A percentile compares a stretch with the other conserved stretches of the same genome.
phyloP scores from a whole-genome alignment of 2,888 invertebrate genomes.

The Galerucella pusilla region DNA sequence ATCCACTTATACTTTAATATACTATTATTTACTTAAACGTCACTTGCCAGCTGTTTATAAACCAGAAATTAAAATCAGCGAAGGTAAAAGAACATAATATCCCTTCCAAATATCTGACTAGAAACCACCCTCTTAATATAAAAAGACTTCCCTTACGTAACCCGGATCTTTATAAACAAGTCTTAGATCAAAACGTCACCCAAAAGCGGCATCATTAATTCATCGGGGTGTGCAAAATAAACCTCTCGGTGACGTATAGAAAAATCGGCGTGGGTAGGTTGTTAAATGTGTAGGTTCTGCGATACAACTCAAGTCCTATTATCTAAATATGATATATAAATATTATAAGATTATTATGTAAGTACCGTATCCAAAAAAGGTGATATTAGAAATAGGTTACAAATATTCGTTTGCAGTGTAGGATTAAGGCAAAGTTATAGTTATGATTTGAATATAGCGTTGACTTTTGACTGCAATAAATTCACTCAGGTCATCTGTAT shows the following conservation, averaged over 20 bases:
- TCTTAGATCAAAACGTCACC: neutral
- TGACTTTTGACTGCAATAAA: too few species aligned
- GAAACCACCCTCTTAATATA: too few species aligned
- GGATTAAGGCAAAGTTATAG: neutral
- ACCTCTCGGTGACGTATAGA: conserved; percentile 36
- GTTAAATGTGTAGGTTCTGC: conserved; percentile 36
- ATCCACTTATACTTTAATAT: too few species aligned
- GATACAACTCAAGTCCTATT: conserved; percentile 34
- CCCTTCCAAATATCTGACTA: too few species aligned
- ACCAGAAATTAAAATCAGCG: too few species aligned
- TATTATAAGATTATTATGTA: conserved; percentile 49
- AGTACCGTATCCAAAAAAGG: conserved; percentile 55
- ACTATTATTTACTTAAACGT: too few species aligned
- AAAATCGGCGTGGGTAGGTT: conserved; percentile 43
- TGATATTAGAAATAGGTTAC: conserved; percentile 52
- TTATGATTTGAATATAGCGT: too few species aligned
- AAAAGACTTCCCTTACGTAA: neutral
- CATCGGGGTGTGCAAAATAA: conserved; percentile 30
- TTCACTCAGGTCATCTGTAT: too few species aligned
- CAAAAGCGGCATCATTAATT: conserved; percentile 9
- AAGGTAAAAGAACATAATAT: too few species aligned
- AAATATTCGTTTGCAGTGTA: conserved; percentile 40
- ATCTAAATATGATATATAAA: conserved; percentile 48
- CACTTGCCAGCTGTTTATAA: too few species aligned
- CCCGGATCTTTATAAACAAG: neutral